phyloP scores from a whole-genome alignment of 2,797 vertebrate species.

The Bradypodion ventrale region DNA sequence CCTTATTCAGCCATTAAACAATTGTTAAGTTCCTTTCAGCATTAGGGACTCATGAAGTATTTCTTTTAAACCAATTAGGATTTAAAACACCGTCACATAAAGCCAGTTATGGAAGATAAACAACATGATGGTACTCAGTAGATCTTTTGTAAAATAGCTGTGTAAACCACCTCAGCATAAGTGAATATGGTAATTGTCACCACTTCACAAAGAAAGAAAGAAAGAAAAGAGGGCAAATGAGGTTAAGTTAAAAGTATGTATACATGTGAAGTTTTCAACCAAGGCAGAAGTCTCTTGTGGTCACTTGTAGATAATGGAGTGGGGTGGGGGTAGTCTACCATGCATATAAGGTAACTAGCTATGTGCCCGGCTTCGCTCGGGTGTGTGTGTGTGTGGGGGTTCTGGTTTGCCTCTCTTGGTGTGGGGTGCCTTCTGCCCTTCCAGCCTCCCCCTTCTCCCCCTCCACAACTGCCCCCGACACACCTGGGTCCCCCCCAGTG shows the following conservation, averaged over 20 bases:
- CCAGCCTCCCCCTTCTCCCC: no score
- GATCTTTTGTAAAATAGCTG: conserved; percentile 38
- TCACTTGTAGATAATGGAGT: accelerated
- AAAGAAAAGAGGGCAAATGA: neutral
- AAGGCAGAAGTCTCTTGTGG: neutral
- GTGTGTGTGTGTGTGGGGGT: no score
- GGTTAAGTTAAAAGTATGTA: neutral
- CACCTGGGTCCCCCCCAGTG: no score
- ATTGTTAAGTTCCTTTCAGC: conserved; percentile 39
- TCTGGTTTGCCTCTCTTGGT: no score
- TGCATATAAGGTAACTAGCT: neutral
- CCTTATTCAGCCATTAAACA: conserved; percentile 34
- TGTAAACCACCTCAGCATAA: conserved; percentile 48
- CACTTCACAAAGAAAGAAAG: conserved; percentile 45
- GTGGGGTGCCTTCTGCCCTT: no score
- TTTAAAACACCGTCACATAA: conserved; percentile 50
- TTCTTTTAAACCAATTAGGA: conserved; percentile 53
- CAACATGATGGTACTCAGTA: conserved; percentile 28
- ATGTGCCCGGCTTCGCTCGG: no score
- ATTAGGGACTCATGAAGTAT: conserved; percentile 23
- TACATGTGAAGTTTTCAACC: neutral
- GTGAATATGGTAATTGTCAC: conserved; percentile 60
- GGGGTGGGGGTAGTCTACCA: accelerated
- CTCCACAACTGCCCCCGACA: no score
- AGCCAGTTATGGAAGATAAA: conserved; percentile 45